A percentile compares a stretch with the other conserved stretches of the same genome.
phyloP scores from a whole-genome alignment of 2,797 vertebrate genomes.

The Sardinella longiceps region DNA sequence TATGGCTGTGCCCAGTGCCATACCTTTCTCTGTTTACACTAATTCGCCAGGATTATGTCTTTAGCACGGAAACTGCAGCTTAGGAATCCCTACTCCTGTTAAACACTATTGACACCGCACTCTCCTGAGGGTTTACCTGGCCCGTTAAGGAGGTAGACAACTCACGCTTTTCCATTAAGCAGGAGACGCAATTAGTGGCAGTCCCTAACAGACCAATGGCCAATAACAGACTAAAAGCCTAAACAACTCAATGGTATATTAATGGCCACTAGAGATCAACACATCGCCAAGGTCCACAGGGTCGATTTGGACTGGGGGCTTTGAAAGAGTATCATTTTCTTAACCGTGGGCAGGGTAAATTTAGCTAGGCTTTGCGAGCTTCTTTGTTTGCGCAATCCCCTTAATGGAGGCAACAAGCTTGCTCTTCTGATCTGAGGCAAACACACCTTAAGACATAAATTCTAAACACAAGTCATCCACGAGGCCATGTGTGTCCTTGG shows the following conservation, averaged over 20 bases:
- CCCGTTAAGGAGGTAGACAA: not conserved
- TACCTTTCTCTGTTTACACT: slow-evolving; percentile 31
- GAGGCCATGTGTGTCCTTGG: not conserved
- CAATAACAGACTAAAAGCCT: not conserved
- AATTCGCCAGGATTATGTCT: slow-evolving; percentile 41
- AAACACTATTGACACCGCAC: slow-evolving; percentile 37
- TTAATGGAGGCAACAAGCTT: slow-evolving; percentile 8
- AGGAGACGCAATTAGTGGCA: not conserved
- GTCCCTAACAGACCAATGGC: not conserved
- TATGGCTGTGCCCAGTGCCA: slow-evolving; percentile 27
- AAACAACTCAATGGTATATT: not conserved
- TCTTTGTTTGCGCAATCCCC: not conserved
- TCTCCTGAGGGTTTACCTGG: slow-evolving; percentile 10
- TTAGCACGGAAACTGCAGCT: slow-evolving; percentile 41
- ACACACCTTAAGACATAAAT: not conserved
- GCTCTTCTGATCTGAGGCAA: not conserved
- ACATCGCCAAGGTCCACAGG: not conserved
- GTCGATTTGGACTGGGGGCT: not conserved
- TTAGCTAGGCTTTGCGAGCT: slow-evolving; percentile 10
- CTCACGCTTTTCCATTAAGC: not conserved
- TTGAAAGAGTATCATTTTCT: not conserved
- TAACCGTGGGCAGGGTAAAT: slow-evolving; percentile 13
- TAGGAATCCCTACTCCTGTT: slow-evolving; percentile 32
- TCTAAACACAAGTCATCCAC: not conserved
- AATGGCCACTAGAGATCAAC: not conserved